phyloP scores from a whole-genome alignment of 2,888 invertebrate species.

The Acanthoscelides obtectus region DNA sequence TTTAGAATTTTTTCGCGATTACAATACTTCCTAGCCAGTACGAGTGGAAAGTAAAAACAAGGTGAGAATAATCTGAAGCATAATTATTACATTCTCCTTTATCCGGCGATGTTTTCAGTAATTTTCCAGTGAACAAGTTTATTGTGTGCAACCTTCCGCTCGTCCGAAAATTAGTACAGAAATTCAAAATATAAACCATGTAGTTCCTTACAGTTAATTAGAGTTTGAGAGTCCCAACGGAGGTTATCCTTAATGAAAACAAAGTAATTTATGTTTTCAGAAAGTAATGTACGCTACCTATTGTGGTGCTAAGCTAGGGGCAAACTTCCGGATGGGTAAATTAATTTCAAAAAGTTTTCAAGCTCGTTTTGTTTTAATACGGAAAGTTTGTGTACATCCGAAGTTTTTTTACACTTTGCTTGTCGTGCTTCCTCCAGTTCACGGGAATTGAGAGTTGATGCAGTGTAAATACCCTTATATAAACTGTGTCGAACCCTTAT shows the following conservation, averaged over 20 bases:
- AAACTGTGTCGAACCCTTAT: no score
- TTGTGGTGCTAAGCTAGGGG: background rate
- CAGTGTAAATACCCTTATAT: background rate
- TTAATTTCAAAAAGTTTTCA: background rate
- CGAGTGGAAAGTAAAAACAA: background rate
- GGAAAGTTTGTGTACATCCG: background rate
- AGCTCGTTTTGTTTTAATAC: background rate
- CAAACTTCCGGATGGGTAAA: background rate
- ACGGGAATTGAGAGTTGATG: background rate
- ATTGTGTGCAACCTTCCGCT: conserved; percentile 1
- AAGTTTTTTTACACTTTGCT: background rate
- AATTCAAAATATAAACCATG: conserved; percentile 11
- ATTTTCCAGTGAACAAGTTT: background rate
- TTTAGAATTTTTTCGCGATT: no score
- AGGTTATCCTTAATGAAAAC: background rate
- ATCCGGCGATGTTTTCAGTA: background rate
- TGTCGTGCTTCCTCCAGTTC: background rate
- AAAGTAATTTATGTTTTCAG: background rate
- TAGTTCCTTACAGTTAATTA: conserved; percentile 12
- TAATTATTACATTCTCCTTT: background rate
- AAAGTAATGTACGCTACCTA: background rate
- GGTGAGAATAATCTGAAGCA: background rate
- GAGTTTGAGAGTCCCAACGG: conserved; percentile 8
- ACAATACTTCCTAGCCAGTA: no score
- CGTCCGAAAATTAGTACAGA: conserved; percentile 8